Percentiles rank a stretch among this genome's conserved stretches.
Evolutionary conservation across 2,113 vertebrate species (phyloP).

Genomic region (Xenopus tropicalis): DNA sequence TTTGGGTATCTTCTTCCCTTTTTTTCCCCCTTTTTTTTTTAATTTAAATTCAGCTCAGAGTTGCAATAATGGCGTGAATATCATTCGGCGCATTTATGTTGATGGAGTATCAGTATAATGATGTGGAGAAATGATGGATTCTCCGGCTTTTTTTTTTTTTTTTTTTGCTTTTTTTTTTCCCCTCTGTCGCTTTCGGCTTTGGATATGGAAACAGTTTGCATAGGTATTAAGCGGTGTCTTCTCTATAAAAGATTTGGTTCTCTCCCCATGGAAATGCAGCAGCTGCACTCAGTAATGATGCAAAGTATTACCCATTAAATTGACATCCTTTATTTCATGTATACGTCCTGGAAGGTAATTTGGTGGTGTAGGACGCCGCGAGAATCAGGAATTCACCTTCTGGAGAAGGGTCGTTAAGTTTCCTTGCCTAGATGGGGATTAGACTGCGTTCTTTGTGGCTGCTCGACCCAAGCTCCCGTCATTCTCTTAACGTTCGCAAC

Average conservation of each 20-base stretch:
- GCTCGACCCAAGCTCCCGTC: too few relatives aligned
- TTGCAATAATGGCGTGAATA: conserved; percentile 26
- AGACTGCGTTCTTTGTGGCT: too few relatives aligned
- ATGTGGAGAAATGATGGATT: conserved; percentile 19
- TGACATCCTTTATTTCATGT: not conserved
- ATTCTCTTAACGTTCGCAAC: too few relatives aligned
- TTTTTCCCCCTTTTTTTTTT: not conserved
- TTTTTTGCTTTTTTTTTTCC: not conserved
- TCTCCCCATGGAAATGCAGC: not conserved
- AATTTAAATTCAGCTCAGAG: conserved; percentile 28
- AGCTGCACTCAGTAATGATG: not conserved
- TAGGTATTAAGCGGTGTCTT: conserved; percentile 7
- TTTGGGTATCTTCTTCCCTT: conserved; percentile 24
- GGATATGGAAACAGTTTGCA: conserved; percentile 45
- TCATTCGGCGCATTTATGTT: conserved; percentile 29
- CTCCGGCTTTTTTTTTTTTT: not conserved
- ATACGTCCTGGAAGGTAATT: not conserved
- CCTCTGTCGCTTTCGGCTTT: not conserved
- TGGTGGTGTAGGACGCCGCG: not conserved
- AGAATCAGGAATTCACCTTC: not conserved
- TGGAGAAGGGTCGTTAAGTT: not conserved
- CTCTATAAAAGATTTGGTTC: not conserved
- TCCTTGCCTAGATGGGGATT: too few relatives aligned
- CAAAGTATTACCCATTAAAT: not conserved
- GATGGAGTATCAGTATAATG: conserved; percentile 21